phyloP scores from a whole-genome alignment of 2,888 invertebrate species.

The Drosophila histrio region DNA sequence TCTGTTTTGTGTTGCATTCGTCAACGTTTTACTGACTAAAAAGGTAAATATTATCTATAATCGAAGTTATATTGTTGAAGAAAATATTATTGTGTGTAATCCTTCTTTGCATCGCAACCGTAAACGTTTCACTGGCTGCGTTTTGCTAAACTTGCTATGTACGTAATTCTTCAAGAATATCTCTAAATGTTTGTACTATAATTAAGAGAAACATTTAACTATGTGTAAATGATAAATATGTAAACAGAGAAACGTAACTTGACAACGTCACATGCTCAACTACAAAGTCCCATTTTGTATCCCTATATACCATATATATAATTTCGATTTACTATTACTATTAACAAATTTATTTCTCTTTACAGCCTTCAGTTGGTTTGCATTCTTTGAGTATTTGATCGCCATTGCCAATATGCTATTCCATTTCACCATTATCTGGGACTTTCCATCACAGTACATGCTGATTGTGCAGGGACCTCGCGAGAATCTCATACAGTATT shows the following conservation, averaged over 20 bases:
- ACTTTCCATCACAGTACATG: conserved; percentile 93
- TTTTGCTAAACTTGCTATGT: no score
- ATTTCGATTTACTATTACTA: not conserved
- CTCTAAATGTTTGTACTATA: no score
- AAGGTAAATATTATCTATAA: no score
- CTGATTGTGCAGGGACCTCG: conserved; percentile 88
- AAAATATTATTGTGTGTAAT: no score
- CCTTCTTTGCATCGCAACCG: no score
- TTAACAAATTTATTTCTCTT: not conserved
- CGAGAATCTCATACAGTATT: conserved; percentile 81
- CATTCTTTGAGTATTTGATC: conserved; percentile 95
- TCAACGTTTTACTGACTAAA: not conserved
- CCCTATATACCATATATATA: not conserved
- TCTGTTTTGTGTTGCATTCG: not conserved
- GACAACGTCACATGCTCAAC: conserved; percentile 8
- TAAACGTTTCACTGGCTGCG: no score
- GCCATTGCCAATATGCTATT: conserved; percentile 97
- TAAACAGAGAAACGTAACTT: no score
- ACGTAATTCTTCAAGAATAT: no score
- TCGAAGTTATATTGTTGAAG: no score
- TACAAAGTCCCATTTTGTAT: not conserved
- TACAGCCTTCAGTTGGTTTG: conserved; percentile 97
- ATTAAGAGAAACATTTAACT: no score
- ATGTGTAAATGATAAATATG: no score
- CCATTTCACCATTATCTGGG: conserved; percentile 93